These are phyloP conservation scores for Corydoras maculifer DNA, from an alignment of 2,113 vertebrate species.

Conservation along the genomic window DNA sequence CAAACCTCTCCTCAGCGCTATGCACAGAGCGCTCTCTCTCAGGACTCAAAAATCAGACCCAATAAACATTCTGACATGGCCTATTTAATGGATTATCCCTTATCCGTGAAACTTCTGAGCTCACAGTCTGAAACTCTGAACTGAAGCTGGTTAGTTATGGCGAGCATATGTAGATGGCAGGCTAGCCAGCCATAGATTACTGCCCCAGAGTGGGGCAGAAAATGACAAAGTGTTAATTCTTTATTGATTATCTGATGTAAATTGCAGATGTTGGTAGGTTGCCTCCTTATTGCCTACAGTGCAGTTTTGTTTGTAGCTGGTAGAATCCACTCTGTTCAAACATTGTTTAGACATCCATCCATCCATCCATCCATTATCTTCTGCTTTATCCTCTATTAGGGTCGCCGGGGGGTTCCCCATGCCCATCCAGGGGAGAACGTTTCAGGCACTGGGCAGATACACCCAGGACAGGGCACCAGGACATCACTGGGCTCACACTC, in stretches of 20 bases:
- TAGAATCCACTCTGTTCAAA: too few relatives aligned
- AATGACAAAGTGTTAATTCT: background rate
- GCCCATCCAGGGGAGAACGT: too few relatives aligned
- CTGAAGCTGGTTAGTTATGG: constrained; percentile 3
- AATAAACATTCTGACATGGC: constrained; percentile 7
- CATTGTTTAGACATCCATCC: too few relatives aligned
- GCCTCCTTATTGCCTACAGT: background rate
- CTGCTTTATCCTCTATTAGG: too few relatives aligned
- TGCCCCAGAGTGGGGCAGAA: background rate
- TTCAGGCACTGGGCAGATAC: too few relatives aligned
- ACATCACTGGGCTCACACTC: too few relatives aligned
- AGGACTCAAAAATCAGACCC: background rate
- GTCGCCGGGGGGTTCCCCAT: too few relatives aligned
- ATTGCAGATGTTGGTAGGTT: constrained; percentile 1
- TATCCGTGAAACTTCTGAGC: background rate
- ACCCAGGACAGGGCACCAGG: too few relatives aligned
- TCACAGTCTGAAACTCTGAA: background rate
- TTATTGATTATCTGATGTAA: constrained; percentile 6
- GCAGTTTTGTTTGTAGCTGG: too few relatives aligned
- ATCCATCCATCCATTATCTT: too few relatives aligned
- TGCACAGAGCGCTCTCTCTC: background rate
- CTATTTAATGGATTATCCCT: background rate
- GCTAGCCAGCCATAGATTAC: background rate
- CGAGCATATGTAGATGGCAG: background rate
- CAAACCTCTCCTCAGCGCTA: background rate